Evolutionary conservation across 2,113 vertebrate species (phyloP), one percentile per base, ranked within the genome.

Genomic region (Vidua macroura): DNA sequence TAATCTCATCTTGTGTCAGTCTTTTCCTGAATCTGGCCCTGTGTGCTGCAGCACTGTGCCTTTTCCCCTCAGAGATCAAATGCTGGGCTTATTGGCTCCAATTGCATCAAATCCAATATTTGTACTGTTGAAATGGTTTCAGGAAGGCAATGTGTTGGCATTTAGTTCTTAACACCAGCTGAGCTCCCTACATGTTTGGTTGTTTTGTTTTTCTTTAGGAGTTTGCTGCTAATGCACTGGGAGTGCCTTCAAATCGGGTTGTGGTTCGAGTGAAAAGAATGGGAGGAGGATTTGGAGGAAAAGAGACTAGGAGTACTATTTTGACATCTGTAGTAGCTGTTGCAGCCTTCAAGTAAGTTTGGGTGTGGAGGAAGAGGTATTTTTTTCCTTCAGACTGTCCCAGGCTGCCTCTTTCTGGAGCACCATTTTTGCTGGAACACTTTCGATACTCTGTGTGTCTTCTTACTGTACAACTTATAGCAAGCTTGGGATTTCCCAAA

Each of bases 221-320:
- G 13, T 97, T 98, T 88, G 97, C 98, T 73, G 99, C 99, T 52
- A 98, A 97, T 44, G 98, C 97, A 13, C 48, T 99, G 90, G 99
- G 99, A 11, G 96, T 99, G 22, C 98, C 99, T 19, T 97, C 96
- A 21, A 99, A 98, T 90, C 95, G 98, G 8, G 86, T 99, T 86
- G 92, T 98, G 74, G 98, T 99, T 64, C 97, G 99, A 52, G 99
- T 99, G 78, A 99, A 99, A 97, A 98, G 99, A 96, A 98, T 99
- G 97, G 99, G 99, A 44, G 99, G 99, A 83, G 99, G 99, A 75
- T 99, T 99, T 79, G 99, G 99, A 31, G 99, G 99, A n/a, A 99
- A 99, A 93, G 99, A 99, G 93, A 98, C 98, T 10, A 97, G 99
- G 27, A 98, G 92, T 85, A 98, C 97, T 2, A 1, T 99, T 55